These are phyloP conservation scores for Platycercus adscitus DNA, from an alignment of 2,113 vertebrate species.

Conservation along the genomic window DNA sequence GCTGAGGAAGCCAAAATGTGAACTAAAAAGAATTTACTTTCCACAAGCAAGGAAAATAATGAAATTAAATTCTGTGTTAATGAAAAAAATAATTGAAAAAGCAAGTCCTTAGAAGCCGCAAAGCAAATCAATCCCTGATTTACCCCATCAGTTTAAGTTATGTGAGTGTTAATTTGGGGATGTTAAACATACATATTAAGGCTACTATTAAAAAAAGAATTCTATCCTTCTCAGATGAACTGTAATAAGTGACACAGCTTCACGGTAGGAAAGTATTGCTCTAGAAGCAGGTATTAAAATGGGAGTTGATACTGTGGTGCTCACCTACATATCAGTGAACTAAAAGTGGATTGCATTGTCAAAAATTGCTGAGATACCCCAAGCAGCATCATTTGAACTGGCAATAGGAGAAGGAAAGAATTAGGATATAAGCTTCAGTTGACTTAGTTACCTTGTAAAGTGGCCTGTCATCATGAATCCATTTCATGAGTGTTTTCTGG, in stretches of 20 bases:
- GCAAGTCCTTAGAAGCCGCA: neutral
- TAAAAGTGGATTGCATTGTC: neutral
- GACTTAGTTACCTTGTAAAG: neutral
- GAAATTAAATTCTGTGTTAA: neutral
- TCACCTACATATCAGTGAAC: fast-evolving
- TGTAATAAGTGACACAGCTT: neutral
- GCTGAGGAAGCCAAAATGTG: neutral
- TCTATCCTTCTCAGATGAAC: neutral
- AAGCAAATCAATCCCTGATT: neutral
- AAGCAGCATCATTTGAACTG: neutral
- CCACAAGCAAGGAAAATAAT: neutral
- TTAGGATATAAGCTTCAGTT: neutral
- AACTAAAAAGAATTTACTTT: neutral
- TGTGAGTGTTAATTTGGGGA: neutral
- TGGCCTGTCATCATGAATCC: neutral
- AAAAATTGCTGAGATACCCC: neutral
- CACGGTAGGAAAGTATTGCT: neutral
- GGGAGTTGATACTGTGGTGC: neutral
- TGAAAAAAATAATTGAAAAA: neutral
- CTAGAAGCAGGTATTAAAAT: neutral
- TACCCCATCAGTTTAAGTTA: neutral
- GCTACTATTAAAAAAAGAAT: neutral
- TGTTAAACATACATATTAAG: neutral
- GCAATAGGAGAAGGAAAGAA: neutral
- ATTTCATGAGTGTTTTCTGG: neutral